Evolutionary conservation across 2,113 vertebrate species (phyloP), one percentile per base, ranked within the genome.

Genomic region (Phycodurus eques): DNA sequence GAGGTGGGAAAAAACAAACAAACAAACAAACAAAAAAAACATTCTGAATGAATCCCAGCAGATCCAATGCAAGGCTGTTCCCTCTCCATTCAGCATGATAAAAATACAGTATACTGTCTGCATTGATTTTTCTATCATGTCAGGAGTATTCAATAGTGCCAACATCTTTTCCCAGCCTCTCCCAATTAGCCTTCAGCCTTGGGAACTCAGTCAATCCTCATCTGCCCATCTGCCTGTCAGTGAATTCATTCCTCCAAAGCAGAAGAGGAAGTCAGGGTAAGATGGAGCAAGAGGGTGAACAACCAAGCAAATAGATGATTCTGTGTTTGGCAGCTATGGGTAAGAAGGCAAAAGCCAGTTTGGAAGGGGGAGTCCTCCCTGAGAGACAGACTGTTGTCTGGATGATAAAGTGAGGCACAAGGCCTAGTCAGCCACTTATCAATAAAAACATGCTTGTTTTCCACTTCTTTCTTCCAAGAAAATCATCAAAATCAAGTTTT

Each of bases 61-160:
- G 86, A 87, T 71, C 82, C 76, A 76, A 33, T 75, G 73, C 85
- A 79, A 79, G 61, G 66, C 68, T 39, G 44, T 68, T 73, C 51
- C 72, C 75, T 76, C 77, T 83, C 70, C 62, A 67, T 81, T 67
- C 72, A 67, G 66, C 69, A 57, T 80, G 81, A 90, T 88, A 79
- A 85, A 88, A 85, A 82, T 85, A 80, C 77, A 74, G 78, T 88
- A 74, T 71, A 83, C 78, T 11, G 75, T 82, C 70, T 75, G 71
- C 83, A 91, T 90, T 83, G 92, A 92, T 91, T 92, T 90, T 77
- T 77, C 83, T 85, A 81, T 91, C 87, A 88, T 88, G 87, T 85
- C 77, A 82, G 76, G 81, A 87, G 78, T 83, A 82, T 89, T 87
- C 84, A 79, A 79, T 81, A 54, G 80, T 67, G 75, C 85, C 85